A percentile compares a stretch with the other conserved stretches of the same genome.
Conservation (phyloP, 2,113 vertebrate species). For the Tachuris rubrigastra region DNA sequence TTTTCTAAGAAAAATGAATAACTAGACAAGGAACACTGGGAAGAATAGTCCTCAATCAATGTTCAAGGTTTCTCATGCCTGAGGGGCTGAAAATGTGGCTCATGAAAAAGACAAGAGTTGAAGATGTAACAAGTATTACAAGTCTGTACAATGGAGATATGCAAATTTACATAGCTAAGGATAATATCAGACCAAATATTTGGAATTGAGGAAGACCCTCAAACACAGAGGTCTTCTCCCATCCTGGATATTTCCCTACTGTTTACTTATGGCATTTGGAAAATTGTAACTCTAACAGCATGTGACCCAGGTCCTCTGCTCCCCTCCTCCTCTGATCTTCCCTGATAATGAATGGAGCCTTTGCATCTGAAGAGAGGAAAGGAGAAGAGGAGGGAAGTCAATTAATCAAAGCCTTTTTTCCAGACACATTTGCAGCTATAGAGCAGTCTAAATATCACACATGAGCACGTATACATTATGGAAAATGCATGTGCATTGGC, state of each 20-base stretch:
- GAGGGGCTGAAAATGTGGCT: not conserved
- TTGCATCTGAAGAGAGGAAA: conserved; percentile 19
- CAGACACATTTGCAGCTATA: conserved; percentile 26
- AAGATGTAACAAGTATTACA: not conserved
- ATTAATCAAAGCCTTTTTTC: conserved; percentile 55
- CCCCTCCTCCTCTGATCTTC: conserved; percentile 34
- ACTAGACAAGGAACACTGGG: not conserved
- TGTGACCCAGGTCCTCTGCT: conserved; percentile 23
- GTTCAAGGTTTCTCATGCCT: not conserved
- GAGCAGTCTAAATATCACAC: conserved; percentile 41
- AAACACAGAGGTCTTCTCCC: not conserved
- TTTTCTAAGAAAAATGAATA: not conserved
- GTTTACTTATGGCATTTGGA: not conserved
- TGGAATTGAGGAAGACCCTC: not conserved
- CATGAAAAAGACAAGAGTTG: not conserved
- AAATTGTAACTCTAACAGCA: conserved; percentile 41
- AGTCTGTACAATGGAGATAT: not conserved
- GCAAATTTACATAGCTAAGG: not conserved
- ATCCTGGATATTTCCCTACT: not conserved
- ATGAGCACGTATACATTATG: conserved; percentile 30
- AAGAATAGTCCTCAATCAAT: not conserved
- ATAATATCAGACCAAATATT: conserved; percentile 2
- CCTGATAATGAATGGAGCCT: conserved; percentile 39
- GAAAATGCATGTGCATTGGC: conserved; percentile 26
- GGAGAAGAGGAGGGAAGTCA: conserved; percentile 32